phyloP scores from a whole-genome alignment of 2,888 invertebrate genomes.

The Elmis aenea region DNA sequence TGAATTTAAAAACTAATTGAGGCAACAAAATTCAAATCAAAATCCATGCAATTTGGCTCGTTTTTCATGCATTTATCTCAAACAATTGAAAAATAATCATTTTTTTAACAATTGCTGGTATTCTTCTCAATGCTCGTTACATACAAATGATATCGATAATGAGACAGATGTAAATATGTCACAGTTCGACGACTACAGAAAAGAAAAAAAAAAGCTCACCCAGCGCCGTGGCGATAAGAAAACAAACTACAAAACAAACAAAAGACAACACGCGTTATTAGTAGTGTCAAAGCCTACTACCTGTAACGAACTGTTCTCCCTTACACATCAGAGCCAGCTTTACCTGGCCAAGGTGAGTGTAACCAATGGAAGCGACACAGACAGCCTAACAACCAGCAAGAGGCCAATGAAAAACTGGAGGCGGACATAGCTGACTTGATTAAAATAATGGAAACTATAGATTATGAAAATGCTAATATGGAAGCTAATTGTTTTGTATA shows the following conservation, averaged over 20 bases:
- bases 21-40: no score
- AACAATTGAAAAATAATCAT: no score
- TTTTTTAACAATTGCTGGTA: no score
- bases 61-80: no score
- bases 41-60: no score
- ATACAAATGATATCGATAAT: no score
- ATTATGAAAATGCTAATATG: constrained; percentile 45
- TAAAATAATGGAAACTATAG: constrained; percentile 47
- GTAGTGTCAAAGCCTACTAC: constrained; percentile 37
- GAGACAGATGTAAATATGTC: no score
- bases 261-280: constrained; percentile 22
- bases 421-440: constrained; percentile 33
- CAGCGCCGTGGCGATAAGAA: constrained; percentile 36
- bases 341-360: constrained; percentile 29
- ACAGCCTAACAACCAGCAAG: constrained; percentile 16
- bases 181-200: no score
- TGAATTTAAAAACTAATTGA: no score
- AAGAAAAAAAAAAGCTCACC: constrained; percentile 36
- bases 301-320: constrained; percentile 41
- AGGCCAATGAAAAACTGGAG: constrained; percentile 33
- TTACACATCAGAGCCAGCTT: constrained; percentile 29
- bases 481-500: constrained; percentile 45
- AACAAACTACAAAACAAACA: constrained; percentile 27
- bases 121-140: no score
- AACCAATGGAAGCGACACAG: constrained; percentile 33